phyloP scores from a whole-genome alignment of 2,888 invertebrate species.

The Agrochola lota region DNA sequence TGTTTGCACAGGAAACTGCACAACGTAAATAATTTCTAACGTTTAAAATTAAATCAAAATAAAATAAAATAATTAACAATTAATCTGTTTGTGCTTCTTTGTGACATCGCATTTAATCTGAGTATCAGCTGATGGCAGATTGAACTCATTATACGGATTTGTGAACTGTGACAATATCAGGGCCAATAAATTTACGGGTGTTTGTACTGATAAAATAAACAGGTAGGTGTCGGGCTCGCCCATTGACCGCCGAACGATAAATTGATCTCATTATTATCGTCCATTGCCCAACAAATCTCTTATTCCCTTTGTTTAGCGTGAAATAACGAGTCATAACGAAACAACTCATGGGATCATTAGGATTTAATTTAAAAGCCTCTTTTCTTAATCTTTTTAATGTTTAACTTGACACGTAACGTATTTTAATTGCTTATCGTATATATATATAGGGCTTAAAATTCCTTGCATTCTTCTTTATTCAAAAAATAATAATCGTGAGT shows the following conservation, averaged over 20 bases:
- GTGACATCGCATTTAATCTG: constrained; percentile 70
- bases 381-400: background rate
- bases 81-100: constrained; percentile 31
- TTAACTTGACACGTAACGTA: background rate
- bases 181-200: constrained; percentile 81
- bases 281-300: constrained; percentile 56
- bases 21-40: background rate
- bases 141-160: constrained; percentile 82
- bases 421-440: background rate
- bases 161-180: constrained; percentile 81
- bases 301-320: constrained; percentile 40
- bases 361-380: constrained; percentile 12
- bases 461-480: background rate
- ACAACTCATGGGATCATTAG: constrained; percentile 11
- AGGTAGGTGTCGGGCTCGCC: constrained; percentile 69
- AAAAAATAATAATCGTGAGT: background rate
- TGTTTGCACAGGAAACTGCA: constrained; percentile 21
- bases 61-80: constrained; percentile 30
- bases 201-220: constrained; percentile 81
- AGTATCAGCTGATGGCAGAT: constrained; percentile 77
- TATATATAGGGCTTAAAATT: too few relatives aligned
- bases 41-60: background rate
- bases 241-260: constrained; percentile 65
- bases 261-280: constrained; percentile 62
- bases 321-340: constrained; percentile 42